Conservation (phyloP, 2,888 invertebrate genomes). For the Nephrocerus scutellatus region DNA sequence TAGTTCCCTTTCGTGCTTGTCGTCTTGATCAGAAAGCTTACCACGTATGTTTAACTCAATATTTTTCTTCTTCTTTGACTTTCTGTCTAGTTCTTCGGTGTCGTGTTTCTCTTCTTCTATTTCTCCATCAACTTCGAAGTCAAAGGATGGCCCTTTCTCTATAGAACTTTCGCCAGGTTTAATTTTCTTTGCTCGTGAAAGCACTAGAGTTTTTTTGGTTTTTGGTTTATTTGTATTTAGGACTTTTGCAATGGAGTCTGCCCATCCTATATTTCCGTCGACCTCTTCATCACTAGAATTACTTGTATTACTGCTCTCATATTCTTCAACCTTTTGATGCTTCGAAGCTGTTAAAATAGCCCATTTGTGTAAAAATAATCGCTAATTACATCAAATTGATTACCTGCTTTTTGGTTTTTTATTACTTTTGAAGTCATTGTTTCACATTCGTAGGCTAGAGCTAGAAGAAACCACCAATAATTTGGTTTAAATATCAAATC, state of each 20-base stretch:
- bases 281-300: slow-evolving; percentile 11
- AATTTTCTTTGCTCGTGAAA: slow-evolving; percentile 73
- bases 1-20: slow-evolving; percentile 67
- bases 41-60: slow-evolving; percentile 55
- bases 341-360: too few species aligned
- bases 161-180: slow-evolving; percentile 50
- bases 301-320: too few species aligned
- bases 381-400: too few species aligned
- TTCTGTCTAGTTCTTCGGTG: slow-evolving; percentile 27
- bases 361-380: too few species aligned
- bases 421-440: too few species aligned
- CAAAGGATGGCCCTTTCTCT: slow-evolving; percentile 49
- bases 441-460: too few species aligned
- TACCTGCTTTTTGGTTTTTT: too few species aligned
- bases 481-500: too few species aligned
- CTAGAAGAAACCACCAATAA: too few species aligned
- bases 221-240: slow-evolving; percentile 67
- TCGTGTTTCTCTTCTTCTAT: slow-evolving; percentile 48
- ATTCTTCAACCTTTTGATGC: too few species aligned
- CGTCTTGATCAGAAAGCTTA: slow-evolving; percentile 70
- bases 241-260: slow-evolving; percentile 74
- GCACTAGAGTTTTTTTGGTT: slow-evolving; percentile 64
- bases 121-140: slow-evolving; percentile 64
- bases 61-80: slow-evolving; percentile 39
- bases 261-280: slow-evolving; percentile 65